Evolutionary conservation across 2,113 vertebrate species (phyloP).

Genomic region (Megaceryle maxima): DNA sequence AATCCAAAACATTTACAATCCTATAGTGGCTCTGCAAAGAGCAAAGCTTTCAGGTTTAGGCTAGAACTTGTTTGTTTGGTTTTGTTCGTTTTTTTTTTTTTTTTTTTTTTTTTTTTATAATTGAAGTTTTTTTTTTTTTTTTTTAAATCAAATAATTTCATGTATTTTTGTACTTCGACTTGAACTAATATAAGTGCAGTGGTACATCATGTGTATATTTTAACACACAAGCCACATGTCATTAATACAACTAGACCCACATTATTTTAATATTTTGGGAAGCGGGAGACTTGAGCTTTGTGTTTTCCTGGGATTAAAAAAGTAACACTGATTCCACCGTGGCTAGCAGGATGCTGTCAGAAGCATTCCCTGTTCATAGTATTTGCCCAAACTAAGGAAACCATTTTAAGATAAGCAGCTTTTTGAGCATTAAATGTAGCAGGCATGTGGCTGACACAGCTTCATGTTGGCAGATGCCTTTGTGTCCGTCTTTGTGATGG

Average conservation of each 20-base stretch:
- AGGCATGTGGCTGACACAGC: neutral
- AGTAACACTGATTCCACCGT: neutral
- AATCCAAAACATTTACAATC: neutral
- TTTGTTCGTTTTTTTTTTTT: neutral
- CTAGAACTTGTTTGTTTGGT: neutral
- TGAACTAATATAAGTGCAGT: neutral
- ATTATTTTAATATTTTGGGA: neutral
- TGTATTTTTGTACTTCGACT: neutral
- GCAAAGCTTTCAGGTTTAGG: neutral
- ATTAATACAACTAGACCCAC: neutral
- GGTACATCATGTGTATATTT: accelerated
- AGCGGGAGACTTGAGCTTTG: neutral
- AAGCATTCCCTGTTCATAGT: neutral
- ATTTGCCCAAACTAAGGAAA: neutral
- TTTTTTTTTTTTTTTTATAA: neutral
- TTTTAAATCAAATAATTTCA: neutral
- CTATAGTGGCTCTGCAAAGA: neutral
- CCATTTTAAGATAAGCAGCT: neutral
- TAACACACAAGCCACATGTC: neutral
- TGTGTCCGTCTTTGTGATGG: neutral
- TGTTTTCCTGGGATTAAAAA: neutral
- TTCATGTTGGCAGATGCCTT: neutral
- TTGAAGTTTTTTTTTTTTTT: neutral
- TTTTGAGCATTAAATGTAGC: neutral
- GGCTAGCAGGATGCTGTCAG: neutral